These are phyloP conservation scores for Eueremaeus valkanovi DNA, from an alignment of 2,888 invertebrate genomes.

Conservation along the genomic window DNA sequence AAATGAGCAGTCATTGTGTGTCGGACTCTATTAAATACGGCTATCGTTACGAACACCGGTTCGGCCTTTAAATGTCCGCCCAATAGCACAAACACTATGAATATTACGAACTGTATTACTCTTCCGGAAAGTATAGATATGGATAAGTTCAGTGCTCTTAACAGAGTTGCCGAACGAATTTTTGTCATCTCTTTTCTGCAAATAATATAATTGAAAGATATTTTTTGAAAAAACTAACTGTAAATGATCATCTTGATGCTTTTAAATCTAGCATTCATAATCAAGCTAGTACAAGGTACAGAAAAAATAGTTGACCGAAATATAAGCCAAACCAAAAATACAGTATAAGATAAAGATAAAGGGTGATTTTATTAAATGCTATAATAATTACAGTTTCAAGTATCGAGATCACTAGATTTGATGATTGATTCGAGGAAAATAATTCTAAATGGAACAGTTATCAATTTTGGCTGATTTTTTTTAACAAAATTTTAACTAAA, in stretches of 20 bases:
- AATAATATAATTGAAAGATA: not conserved
- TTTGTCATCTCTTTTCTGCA: slow-evolving; percentile 64
- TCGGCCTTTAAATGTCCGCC: slow-evolving; percentile 61
- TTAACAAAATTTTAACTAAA: too few species aligned
- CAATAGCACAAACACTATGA: slow-evolving; percentile 66
- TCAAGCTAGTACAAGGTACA: too few species aligned
- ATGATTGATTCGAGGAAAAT: too few species aligned
- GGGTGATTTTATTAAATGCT: not conserved
- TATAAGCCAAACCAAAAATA: too few species aligned
- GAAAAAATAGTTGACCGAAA: too few species aligned
- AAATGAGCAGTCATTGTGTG: slow-evolving; percentile 75
- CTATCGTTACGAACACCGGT: slow-evolving; percentile 72
- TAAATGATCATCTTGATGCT: too few species aligned
- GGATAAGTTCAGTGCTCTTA: slow-evolving; percentile 62
- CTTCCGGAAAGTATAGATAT: slow-evolving; percentile 69
- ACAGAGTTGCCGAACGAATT: slow-evolving; percentile 61
- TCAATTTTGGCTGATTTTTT: too few species aligned
- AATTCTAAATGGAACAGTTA: too few species aligned
- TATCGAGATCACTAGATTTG: too few species aligned
- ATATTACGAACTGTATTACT: slow-evolving; percentile 72
- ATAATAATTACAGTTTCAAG: slow-evolving; percentile 12
- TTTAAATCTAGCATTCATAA: too few species aligned
- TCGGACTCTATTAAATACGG: slow-evolving; percentile 78
- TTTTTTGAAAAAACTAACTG: too few species aligned
- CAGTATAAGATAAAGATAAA: not conserved